Base-by-base conservation (phyloP, 2,888 invertebrate genomes). In the Neoscelio sp. region DNA sequence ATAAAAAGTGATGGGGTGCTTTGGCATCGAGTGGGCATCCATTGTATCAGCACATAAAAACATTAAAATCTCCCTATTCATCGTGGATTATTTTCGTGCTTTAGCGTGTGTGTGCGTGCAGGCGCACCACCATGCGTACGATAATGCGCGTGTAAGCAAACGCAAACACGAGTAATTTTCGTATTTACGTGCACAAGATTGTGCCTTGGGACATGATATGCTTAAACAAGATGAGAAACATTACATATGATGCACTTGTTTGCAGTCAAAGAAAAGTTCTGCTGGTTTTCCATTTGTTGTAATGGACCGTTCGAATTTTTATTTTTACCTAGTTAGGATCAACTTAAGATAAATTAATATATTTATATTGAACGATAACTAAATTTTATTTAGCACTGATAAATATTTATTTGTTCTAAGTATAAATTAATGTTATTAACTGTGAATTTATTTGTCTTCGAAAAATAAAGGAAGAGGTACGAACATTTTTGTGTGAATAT, bases 21-120 rank as follows among this genome's bases (percentile, higher is more conserved):
- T 85, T 87, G 86, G 87, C 87, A 89, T 89, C 88, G 87, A 89
- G 89, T 89, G 88, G 86, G 85, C 85, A 84, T 86, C 88, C 86
- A 90, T 89, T 89, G 89, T 89, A 86, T 85, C 85, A 83, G 84
- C 84, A 85, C 88, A 89, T 90, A 87, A 90, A 90, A 90, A 90
- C 89, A 89, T 90, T 87, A 89, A 90, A 90, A 90, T 89, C 89
- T 89, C 88, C 87, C 87, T 87, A 89, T 90, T 90, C 90, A 89
- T 80, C 81, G 78, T 82, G 89, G 90, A 89, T 90, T 90, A 90
- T 83, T 71, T 70, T 70, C 60, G 33, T 44, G 73, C 75, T 48
- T 71, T 33, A 40, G 60, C 44, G 40, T 67, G 38, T 70, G 68
- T 54, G 70, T 70, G 54, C 52, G 7, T 67, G 20, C 52, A 46